These are phyloP conservation scores for Antheraea assamensis DNA, from an alignment of 2,888 invertebrate species.

Conservation along the genomic window DNA sequence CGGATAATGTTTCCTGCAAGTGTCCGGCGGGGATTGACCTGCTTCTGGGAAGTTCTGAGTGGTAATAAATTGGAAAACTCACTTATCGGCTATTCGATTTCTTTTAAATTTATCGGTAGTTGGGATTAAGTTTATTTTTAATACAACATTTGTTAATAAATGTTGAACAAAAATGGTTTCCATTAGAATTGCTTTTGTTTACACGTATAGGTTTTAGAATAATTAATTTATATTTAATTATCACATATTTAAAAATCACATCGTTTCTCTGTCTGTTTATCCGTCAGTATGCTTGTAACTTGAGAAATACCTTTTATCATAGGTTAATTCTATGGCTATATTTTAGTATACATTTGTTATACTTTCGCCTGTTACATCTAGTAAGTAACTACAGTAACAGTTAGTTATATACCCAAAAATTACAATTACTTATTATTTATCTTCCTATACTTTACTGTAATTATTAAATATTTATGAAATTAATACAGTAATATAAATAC, in stretches of 20 bases:
- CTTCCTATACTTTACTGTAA: too few relatives aligned
- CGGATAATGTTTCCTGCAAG: slow-evolving; percentile 69
- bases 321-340: too few relatives aligned
- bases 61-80: slow-evolving; percentile 64
- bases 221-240: not conserved
- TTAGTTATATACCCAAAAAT: too few relatives aligned
- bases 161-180: slow-evolving; percentile 29
- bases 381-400: too few relatives aligned
- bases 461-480: too few relatives aligned
- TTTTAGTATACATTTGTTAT: too few relatives aligned
- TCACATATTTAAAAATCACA: not conserved
- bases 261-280: not conserved
- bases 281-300: slow-evolving; percentile 7
- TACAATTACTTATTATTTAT: too few relatives aligned
- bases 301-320: slow-evolving; percentile 8
- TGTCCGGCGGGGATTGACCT: slow-evolving; percentile 69
- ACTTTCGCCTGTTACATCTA: too few relatives aligned
- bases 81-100: slow-evolving; percentile 28
- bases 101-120: slow-evolving; percentile 38
- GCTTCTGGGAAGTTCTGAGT: slow-evolving; percentile 52
- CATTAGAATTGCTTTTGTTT: not conserved
- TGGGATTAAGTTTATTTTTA: not conserved
- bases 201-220: not conserved
- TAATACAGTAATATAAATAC: too few relatives aligned
- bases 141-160: not conserved